phyloP scores from a whole-genome alignment of 2,888 invertebrate genomes.

The Marronus borbonicus region DNA sequence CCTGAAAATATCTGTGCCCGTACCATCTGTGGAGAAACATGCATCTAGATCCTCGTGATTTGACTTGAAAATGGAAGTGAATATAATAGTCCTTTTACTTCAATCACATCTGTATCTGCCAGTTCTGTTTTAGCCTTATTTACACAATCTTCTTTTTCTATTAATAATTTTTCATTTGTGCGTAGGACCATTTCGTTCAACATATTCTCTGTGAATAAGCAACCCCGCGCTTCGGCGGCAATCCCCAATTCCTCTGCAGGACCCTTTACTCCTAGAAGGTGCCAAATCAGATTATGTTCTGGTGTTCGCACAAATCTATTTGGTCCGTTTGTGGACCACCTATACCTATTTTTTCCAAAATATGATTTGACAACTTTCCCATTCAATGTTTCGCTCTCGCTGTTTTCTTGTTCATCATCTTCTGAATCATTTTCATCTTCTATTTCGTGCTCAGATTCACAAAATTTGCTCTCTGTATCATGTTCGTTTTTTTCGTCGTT shows the following conservation, averaged over 20 bases:
- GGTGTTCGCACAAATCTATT: neutral
- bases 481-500: too few species aligned
- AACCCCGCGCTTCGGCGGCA: conserved; percentile 5
- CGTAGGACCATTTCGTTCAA: neutral
- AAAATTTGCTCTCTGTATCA: neutral
- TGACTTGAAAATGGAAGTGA: neutral
- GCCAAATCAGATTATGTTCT: neutral
- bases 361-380: neutral
- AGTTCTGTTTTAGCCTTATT: neutral
- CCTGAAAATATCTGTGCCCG: neutral
- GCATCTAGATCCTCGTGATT: neutral
- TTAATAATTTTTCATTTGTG: neutral
- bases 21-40: neutral
- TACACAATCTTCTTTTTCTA: neutral
- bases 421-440: neutral
- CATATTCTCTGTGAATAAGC: conserved; percentile 6
- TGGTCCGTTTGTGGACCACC: neutral
- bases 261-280: neutral
- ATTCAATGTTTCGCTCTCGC: neutral
- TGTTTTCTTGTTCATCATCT: neutral
- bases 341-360: neutral
- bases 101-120: conserved; percentile 6
- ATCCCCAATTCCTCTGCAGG: neutral
- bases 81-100: conserved; percentile 9
- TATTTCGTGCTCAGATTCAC: neutral